These are phyloP conservation scores for Clivina fossor DNA, from an alignment of 2,888 invertebrate genomes.

Conservation along the genomic window DNA sequence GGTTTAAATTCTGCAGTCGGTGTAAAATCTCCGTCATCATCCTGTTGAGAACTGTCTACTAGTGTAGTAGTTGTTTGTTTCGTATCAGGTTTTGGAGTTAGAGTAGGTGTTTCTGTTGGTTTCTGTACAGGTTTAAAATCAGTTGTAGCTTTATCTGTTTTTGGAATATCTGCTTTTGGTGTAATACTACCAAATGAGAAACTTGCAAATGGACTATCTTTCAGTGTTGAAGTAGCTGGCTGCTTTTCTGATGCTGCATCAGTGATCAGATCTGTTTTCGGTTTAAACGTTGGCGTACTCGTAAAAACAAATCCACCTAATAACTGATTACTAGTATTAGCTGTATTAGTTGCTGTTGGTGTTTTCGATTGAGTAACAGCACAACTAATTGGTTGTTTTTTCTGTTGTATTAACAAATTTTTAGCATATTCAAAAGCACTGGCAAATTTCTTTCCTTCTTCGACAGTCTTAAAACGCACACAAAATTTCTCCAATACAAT, in stretches of 20 bases:
- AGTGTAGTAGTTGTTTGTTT: conserved; percentile 38
- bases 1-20: conserved; percentile 85
- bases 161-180: conserved; percentile 46
- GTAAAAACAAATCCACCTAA: conserved; percentile 75
- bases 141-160: no score
- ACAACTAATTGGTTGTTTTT: no score
- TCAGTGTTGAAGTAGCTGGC: conserved; percentile 40
- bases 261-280: conserved; percentile 46
- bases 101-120: conserved; percentile 20
- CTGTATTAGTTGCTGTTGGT: no score
- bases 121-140: conserved; percentile 38
- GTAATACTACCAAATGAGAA: conserved; percentile 52
- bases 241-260: conserved; percentile 41
- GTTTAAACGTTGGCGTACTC: conserved; percentile 64
- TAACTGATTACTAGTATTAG: conserved; percentile 40
- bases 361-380: no score
- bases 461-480: conserved; percentile 76
- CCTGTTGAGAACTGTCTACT: conserved; percentile 41
- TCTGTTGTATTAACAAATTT: conserved; percentile 43
- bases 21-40: conserved; percentile 73
- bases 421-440: conserved; percentile 70
- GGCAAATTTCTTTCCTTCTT: conserved; percentile 73
- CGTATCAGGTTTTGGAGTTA: conserved; percentile 20
- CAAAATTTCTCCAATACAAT: conserved; percentile 76
- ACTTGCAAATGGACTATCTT: conserved; percentile 63